Evolutionary conservation across 2,113 vertebrate species (phyloP), one percentile per base, ranked within the genome.

Genomic region (Neoarius graeffei): DNA sequence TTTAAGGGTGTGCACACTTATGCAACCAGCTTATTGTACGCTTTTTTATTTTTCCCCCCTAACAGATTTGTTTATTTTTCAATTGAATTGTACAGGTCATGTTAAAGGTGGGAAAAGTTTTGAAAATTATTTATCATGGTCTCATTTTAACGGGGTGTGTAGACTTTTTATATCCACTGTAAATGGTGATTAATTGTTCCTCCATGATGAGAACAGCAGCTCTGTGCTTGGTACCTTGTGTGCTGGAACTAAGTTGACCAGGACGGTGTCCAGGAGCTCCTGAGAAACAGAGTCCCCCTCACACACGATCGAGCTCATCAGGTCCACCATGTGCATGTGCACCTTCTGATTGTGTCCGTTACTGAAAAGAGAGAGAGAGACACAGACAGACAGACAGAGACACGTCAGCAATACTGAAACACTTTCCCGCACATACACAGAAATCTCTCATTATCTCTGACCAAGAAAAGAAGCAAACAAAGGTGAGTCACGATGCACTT

Each of bases 311-410:
- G 98, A 99, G 92, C 98, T 99, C 98, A 99, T 99, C 71, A 99
- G 95, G 93, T 99, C 98, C 92, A 99, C 98, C 98, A 99, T 99
- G 81, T 99, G 98, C 98, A 99, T 99, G 90, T 99, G 98, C 83
- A 99, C 98, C 94, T 99, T 99, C 93, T 99, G 98, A 93, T 99
- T 99, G 95, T 99, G 98, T 73, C 98, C 98, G 0, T 99, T 99
- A 94, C 98, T 99, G 93, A 91, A 87, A 92, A 94, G 92, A 93
- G 5, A 91, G 48, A 80, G 35, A n/a, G n/a, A n/a, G n/a, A n/a
- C n/a, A n/a, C n/a, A n/a, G 35, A 35, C 66, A 85, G 20, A 74
- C 74, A 77, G 19, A 19, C 30, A 35, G 62, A 57, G 25, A 56
- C 69, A 74, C 9, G 4, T 60, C 27, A 35, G 56, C 8, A 60